Evolutionary conservation across 2,797 vertebrate species (phyloP), one percentile per base, ranked within the genome.

Genomic region (Limnodromus scolopaceus): DNA sequence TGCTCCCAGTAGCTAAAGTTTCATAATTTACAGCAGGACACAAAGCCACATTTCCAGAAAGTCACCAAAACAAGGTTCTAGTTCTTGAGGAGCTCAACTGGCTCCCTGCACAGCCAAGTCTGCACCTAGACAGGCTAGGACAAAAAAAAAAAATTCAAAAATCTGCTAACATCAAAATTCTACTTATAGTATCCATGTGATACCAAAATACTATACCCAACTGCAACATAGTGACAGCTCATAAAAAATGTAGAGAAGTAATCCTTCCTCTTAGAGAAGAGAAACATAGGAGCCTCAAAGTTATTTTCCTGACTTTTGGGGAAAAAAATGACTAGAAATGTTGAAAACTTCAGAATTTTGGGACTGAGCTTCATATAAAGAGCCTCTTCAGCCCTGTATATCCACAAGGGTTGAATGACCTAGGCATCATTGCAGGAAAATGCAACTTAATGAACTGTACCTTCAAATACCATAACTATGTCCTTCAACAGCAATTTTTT

Each of bases 381-480:
- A 69, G 24, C 2, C 30, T 11, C 27, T 63, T 51, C 27, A 69
- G 25, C 19, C 24, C 16, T 14, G 48, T 36, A 24, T 4, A 54
- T 10, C 12, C 39, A 24, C 7, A 41, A 57, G 6, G 9, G 28
- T 17, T 54, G 28, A 30, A 32, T 18, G 51, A 54, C 51, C 5
- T 16, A 17, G 28, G 22, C 41, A 64, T 0, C 8, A 2, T 10
- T 1, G 2, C 1, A 14, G 39, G 6, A 53, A 87, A 81, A 34
- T 4, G 1, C 14, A 15, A 5, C 24, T 51, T 46, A 15, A 30
- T 8, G 22, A 49, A 30, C 34, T 8, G 9, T 2, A 10, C 11
- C 19, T 64, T 68, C 53, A 45, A 55, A 39, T 13, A 16, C 9
- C 16, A 1, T 15, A 39, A 61, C 17, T 24, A 19, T 20, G 25